Base-by-base conservation (phyloP, 2,888 invertebrate species). In the Amphipyra berbera region DNA sequence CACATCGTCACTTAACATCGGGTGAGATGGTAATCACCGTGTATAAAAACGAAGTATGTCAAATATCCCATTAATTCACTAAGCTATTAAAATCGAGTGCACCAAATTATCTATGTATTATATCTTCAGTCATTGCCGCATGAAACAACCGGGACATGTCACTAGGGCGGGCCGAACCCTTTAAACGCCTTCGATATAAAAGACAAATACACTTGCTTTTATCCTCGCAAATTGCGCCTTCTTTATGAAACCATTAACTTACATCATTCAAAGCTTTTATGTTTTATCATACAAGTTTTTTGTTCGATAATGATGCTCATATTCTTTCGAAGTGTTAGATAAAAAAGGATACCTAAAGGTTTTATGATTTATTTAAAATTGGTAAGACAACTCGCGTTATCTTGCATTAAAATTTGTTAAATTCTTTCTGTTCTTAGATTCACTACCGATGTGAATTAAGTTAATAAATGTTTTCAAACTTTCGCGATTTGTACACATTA, bases 231-330 rank as follows among this genome's bases (percentile, higher is more conserved):
- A 87, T 87, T 86, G 83, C 79, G 71, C 79, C 70, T 75, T 79
- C 73, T 81, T 83, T 79, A 78, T 68, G 78, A 79, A 81, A 80
- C 81, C 85, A 83, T 87, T 87, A 87, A 77, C 74, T 82, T 64
- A 76, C 82, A 80, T 82, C 79, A 82, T 79, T 82, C 82, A 83
- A 84, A 81, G 85, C 85, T 84, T 84, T 88, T 80, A 83, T 78
- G 73, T 82, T 81, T 73, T 57, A 48, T 46, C 68, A 64, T 61
- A 71, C 63, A 67, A 61, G 66, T 73, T 73, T 70, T 71, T 73
- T 69, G 71, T 66, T 67, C 37, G 53, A 42, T 73, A 72, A 75
- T 62, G 64, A 62, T 48, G 59, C 58, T 68, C 63, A 61, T 66
- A 67, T 72, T 60, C 50, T 62, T 68, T 63, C 35, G 8, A 49